These are phyloP conservation scores for Hemitrygon akajei DNA, from an alignment of 2,797 vertebrate genomes.

Conservation along the genomic window DNA sequence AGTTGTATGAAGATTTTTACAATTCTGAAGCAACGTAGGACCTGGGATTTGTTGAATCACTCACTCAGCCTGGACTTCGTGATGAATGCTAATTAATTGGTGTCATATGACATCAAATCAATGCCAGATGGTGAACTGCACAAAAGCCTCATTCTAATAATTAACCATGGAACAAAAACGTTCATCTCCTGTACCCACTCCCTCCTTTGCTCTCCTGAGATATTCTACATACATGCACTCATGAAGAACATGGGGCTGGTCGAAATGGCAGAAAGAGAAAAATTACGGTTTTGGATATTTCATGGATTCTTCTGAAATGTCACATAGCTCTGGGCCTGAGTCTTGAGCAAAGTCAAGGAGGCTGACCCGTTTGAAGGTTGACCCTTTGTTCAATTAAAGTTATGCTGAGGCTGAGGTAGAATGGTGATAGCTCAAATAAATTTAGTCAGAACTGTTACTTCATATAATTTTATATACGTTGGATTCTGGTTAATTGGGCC, in stretches of 20 bases:
- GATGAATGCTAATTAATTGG: conserved; percentile 15
- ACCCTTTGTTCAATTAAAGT: background rate
- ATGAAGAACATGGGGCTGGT: no score
- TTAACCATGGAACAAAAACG: conserved; percentile 12
- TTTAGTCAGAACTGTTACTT: background rate
- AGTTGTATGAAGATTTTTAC: background rate
- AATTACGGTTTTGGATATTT: background rate
- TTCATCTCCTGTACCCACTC: background rate
- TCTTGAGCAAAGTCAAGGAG: background rate
- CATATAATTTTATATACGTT: background rate
- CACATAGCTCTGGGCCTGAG: background rate
- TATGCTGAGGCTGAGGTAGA: background rate
- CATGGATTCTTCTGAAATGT: background rate
- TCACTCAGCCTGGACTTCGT: background rate
- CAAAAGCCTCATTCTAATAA: conserved; percentile 10
- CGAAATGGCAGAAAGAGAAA: background rate
- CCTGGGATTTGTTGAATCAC: background rate
- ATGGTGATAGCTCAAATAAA: background rate
- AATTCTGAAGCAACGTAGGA: background rate
- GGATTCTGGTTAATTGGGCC: no score
- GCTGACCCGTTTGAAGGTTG: background rate
- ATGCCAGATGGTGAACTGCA: background rate
- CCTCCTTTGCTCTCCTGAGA: no score
- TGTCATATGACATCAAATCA: conserved; percentile 13
- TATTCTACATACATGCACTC: background rate